Evolutionary conservation across 2,888 invertebrate genomes (phyloP), one percentile per base, ranked within the genome.

Genomic region (Lepidocyrtinus sp.): DNA sequence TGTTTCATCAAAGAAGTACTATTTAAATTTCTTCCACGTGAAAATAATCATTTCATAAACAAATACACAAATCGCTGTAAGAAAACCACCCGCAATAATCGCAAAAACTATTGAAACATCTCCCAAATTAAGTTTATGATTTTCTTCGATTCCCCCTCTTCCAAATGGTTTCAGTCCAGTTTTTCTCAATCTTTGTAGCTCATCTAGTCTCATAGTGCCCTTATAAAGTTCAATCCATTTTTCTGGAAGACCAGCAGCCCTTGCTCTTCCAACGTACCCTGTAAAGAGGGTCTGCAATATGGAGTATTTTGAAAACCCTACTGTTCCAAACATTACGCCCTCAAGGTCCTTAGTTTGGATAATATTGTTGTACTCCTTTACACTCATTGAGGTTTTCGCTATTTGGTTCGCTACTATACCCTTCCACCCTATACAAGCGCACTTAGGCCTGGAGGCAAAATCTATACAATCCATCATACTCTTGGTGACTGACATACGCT

Each of bases 371-470:
- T n/a, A n/a, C 17, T 55, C 55, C 2, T 7, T n/a, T 2, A 55
- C 55, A n/a, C 2, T 55, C 3, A n/a, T n/a, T 55, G 2, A 75
- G 17, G 7, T 24, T 21, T 3, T 61, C 5, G 27, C 64, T 0
- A 75, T 15, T 61, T 67, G 67, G 1, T 59, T 15, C 21, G 9
- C 24, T 0, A 55, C 75, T 1, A 67, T 1, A 61, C 59, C 1
- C 25, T 61, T 75, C 74, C 74, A 74, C 12, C 17, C 27, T 1
- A 74, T 65, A 17, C 67, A 65, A 2, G 62, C 74, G 0, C 50
- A 21, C 1, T 59, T 1, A 15, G 26, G 26, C 15, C 59, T 55
- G 0, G 67, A n/a, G 1, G 74, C 74, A 2, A 21, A 21, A 1
- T 22, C 5, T 1, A 75, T 19, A 24, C 75, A 75, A 1, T 0